These are phyloP conservation scores for Hyppa rectilinea DNA, from an alignment of 2,888 invertebrate genomes.

Conservation along the genomic window DNA sequence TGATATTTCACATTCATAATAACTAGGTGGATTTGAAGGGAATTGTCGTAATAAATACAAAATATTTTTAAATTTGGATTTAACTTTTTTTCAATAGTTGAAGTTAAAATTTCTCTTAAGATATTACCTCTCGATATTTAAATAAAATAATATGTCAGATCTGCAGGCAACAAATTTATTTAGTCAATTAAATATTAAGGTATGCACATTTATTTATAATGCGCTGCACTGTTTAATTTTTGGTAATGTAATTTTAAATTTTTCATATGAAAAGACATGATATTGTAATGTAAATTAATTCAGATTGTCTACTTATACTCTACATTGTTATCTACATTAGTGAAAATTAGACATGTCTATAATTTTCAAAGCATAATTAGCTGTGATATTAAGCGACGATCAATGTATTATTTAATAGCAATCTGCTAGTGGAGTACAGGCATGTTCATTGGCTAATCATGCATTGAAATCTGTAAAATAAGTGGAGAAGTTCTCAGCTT, in stretches of 20 bases:
- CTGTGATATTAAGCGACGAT: slow-evolving; percentile 91
- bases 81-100: slow-evolving; percentile 91
- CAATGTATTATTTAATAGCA: slow-evolving; percentile 90
- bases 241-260: slow-evolving; percentile 90
- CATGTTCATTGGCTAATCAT: slow-evolving; percentile 91
- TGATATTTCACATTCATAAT: slow-evolving; percentile 89
- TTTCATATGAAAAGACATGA: slow-evolving; percentile 91
- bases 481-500: slow-evolving; percentile 88
- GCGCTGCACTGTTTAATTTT: slow-evolving; percentile 91
- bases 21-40: slow-evolving; percentile 90
- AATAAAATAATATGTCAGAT: slow-evolving; percentile 88
- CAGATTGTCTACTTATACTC: slow-evolving; percentile 91
- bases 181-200: slow-evolving; percentile 91
- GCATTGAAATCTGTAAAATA: slow-evolving; percentile 90
- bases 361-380: slow-evolving; percentile 91
- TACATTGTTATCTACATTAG: slow-evolving; percentile 91
- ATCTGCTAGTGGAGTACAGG: slow-evolving; percentile 88
- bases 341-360: slow-evolving; percentile 91
- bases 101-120: slow-evolving; percentile 90
- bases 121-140: slow-evolving; percentile 91
- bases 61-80: slow-evolving; percentile 90
- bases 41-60: slow-evolving; percentile 89
- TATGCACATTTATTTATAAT: slow-evolving; percentile 91
- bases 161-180: slow-evolving; percentile 91
- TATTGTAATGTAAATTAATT: slow-evolving; percentile 91